These are phyloP conservation scores for Eulithis testata DNA, from an alignment of 2,888 invertebrate species.

Conservation along the genomic window DNA sequence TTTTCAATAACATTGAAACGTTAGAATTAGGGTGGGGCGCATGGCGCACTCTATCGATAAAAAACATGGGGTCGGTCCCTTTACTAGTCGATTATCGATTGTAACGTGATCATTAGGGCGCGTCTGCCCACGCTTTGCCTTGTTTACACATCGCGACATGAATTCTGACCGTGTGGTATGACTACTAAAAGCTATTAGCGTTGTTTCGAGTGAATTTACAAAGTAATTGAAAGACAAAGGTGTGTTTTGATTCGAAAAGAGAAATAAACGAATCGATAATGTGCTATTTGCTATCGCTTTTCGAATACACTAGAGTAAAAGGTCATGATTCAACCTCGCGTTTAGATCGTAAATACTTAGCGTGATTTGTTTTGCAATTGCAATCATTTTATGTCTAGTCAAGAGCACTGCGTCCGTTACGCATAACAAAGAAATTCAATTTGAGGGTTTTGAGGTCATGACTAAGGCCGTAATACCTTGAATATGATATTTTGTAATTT, in stretches of 20 bases:
- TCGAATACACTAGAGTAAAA: slow-evolving; percentile 6
- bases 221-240: slow-evolving; percentile 31
- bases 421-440: slow-evolving; percentile 30
- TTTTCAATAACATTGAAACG: slow-evolving; percentile 33
- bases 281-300: slow-evolving; percentile 11
- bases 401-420: slow-evolving; percentile 16
- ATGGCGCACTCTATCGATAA: slow-evolving; percentile 39
- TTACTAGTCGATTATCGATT: slow-evolving; percentile 50
- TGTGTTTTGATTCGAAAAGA: slow-evolving; percentile 22
- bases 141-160: slow-evolving; percentile 48
- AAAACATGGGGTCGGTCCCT: slow-evolving; percentile 44
- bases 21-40: slow-evolving; percentile 38
- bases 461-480: slow-evolving; percentile 28
- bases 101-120: slow-evolving; percentile 55
- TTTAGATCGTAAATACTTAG: slow-evolving; percentile 18
- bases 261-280: slow-evolving; percentile 10
- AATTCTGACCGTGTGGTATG: slow-evolving; percentile 41
- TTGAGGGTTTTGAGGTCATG: slow-evolving; percentile 31
- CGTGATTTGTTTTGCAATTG: slow-evolving; percentile 22
- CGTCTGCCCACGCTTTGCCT: slow-evolving; percentile 46
- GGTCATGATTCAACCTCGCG: slow-evolving; percentile 25
- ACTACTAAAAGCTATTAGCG: slow-evolving; percentile 41
- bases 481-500: slow-evolving; percentile 23
- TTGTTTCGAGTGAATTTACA: slow-evolving; percentile 39
- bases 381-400: slow-evolving; percentile 26